Evolutionary conservation across 2,797 vertebrate species (phyloP).

Genomic region (Myripristis jacobus): DNA sequence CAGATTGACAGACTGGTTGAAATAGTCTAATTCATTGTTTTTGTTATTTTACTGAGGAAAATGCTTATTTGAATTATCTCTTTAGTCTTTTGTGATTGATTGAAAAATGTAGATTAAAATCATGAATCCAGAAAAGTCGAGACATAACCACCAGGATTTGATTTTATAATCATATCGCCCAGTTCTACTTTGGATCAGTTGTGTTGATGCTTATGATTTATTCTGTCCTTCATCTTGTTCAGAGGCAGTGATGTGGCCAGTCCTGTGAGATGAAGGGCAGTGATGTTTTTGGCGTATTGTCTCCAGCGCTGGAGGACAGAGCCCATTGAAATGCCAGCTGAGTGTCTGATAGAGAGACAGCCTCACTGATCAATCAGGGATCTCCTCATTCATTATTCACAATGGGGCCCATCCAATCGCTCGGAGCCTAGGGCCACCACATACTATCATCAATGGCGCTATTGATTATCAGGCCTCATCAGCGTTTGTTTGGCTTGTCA

Average conservation of each 20-base stretch:
- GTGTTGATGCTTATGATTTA: slow-evolving; percentile 30
- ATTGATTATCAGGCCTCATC: slow-evolving; percentile 85
- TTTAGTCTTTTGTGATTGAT: no score
- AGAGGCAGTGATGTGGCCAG: slow-evolving; percentile 30
- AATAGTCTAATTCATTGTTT: no score
- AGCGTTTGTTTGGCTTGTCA: slow-evolving; percentile 84
- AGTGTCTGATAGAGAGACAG: slow-evolving; percentile 75
- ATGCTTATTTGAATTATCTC: no score
- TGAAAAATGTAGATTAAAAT: no score
- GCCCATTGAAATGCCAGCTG: slow-evolving; percentile 77
- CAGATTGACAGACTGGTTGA: no score
- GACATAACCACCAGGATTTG: no score
- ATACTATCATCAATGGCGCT: slow-evolving; percentile 79
- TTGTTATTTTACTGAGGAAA: no score
- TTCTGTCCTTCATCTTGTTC: slow-evolving; percentile 35
- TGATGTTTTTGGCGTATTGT: slow-evolving; percentile 38
- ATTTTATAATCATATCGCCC: no score
- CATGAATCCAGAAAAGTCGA: no score
- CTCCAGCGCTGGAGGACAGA: slow-evolving; percentile 33
- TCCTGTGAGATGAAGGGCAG: slow-evolving; percentile 14
- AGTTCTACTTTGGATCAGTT: slow-evolving; percentile 2
- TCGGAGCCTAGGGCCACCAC: slow-evolving; percentile 78
- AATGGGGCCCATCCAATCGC: slow-evolving; percentile 75
- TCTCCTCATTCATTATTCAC: slow-evolving; percentile 85
- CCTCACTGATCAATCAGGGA: slow-evolving; percentile 81